Conservation (phyloP, 2,797 vertebrate genomes). For the Anguilla anguilla region DNA sequence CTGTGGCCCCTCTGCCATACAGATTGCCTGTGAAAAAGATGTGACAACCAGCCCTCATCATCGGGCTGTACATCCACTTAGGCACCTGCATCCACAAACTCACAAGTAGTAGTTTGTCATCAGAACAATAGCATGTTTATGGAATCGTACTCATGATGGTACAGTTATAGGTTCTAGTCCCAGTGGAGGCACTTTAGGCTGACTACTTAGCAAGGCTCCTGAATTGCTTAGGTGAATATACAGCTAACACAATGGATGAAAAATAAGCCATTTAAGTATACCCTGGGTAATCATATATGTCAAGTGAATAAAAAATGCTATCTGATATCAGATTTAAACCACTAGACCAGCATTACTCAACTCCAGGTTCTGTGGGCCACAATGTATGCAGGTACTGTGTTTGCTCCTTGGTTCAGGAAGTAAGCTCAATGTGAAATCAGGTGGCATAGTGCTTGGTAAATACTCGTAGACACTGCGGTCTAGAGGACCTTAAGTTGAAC, state of each 20-base stretch:
- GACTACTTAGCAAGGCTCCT: not conserved
- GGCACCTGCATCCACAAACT: not conserved
- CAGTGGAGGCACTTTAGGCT: not conserved
- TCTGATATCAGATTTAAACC: not conserved
- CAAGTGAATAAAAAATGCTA: not conserved
- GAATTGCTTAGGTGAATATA: not conserved
- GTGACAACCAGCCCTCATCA: not conserved
- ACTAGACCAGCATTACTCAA: not conserved
- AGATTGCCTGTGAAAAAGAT: conserved; percentile 45
- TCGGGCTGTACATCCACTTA: not conserved
- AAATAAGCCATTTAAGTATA: not conserved
- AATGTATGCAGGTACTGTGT: no score
- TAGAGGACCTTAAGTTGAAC: no score
- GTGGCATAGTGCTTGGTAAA: no score
- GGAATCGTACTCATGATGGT: not conserved
- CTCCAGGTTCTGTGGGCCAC: no score
- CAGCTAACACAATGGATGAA: not conserved
- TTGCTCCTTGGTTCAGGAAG: no score
- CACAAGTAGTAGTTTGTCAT: not conserved
- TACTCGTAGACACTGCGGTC: no score
- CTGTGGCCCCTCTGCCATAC: conserved; percentile 51
- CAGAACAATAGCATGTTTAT: not conserved
- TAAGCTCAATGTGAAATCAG: no score
- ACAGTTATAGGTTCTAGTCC: not conserved
- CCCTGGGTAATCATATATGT: not conserved